These are phyloP conservation scores for Solea solea DNA, from an alignment of 2,113 vertebrate genomes.

Conservation along the genomic window DNA sequence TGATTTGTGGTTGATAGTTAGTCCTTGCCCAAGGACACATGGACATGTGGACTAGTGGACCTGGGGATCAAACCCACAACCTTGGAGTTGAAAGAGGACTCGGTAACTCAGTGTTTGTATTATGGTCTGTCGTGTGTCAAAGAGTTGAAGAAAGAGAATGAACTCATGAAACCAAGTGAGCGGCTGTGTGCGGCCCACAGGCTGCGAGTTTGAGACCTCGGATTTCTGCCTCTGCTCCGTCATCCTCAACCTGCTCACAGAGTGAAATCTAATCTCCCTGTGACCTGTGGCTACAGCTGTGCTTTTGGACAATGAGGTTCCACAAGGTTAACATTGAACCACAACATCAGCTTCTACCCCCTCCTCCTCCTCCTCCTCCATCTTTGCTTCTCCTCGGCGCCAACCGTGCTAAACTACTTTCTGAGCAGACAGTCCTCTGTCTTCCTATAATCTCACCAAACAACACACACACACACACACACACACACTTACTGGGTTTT, in stretches of 20 bases:
- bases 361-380: conserved; percentile 10
- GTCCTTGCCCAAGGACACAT: too few relatives aligned
- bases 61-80: too few relatives aligned
- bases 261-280: conserved; percentile 49
- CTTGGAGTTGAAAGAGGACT: too few relatives aligned
- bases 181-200: too few relatives aligned
- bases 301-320: conserved; percentile 43
- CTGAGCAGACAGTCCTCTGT: conserved; percentile 47
- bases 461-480: conserved; percentile 9
- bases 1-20: too few relatives aligned
- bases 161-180: too few relatives aligned
- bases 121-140: too few relatives aligned
- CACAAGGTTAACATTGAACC: conserved; percentile 50
- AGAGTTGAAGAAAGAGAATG: too few relatives aligned
- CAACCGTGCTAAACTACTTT: conserved; percentile 39
- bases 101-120: too few relatives aligned
- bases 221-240: conserved; percentile 1
- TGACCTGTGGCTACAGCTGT: conserved; percentile 41
- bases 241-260: conserved; percentile 40
- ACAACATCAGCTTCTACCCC: conserved; percentile 38
- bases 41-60: too few relatives aligned
- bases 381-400: conserved; percentile 17
- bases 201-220: too few relatives aligned
- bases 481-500: too few relatives aligned
- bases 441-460: conserved; percentile 22